These are phyloP conservation scores for Calameuta pallipes DNA, from an alignment of 2,888 invertebrate genomes.

Conservation along the genomic window DNA sequence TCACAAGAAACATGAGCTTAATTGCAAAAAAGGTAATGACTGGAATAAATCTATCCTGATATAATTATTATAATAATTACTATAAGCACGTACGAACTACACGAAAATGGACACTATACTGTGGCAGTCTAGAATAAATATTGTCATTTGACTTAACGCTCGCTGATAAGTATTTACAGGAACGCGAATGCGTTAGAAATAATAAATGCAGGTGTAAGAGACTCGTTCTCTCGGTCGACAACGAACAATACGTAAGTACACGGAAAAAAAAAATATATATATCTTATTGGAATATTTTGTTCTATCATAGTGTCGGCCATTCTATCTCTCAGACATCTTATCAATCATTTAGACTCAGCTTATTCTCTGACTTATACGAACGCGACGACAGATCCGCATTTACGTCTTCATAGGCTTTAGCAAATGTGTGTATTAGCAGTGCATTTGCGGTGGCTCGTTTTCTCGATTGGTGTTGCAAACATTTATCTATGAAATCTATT, in stretches of 20 bases:
- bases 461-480: conserved; percentile 86
- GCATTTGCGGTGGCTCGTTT: conserved; percentile 77
- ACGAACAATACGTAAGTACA: background rate
- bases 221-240: background rate
- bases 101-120: background rate
- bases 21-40: background rate
- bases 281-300: background rate
- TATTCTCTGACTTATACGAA: background rate
- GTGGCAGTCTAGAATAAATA: background rate
- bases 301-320: background rate
- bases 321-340: background rate
- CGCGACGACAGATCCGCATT: conserved; percentile 47
- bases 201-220: background rate
- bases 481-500: conserved; percentile 79
- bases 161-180: background rate
- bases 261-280: background rate
- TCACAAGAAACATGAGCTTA: background rate
- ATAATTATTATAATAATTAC: background rate
- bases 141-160: background rate
- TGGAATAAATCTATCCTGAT: background rate
- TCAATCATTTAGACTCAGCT: background rate
- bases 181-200: background rate
- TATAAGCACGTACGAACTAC: background rate
- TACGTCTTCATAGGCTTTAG: conserved; percentile 62
- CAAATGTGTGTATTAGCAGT: conserved; percentile 82